Conservation (phyloP, 2,113 vertebrate genomes). For the Poecile atricapillus region DNA sequence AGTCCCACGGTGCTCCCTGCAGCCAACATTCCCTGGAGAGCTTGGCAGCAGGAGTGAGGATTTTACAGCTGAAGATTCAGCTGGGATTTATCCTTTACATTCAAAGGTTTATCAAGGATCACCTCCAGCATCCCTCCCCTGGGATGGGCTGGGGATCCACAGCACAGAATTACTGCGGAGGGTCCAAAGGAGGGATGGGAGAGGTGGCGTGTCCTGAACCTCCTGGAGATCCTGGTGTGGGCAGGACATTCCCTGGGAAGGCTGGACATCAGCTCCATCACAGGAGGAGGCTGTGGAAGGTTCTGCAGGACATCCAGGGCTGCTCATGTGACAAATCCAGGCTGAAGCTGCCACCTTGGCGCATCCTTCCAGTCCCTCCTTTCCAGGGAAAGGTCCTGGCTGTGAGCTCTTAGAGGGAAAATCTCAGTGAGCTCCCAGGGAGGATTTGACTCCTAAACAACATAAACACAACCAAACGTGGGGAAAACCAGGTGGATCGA, state of each 20-base stretch:
- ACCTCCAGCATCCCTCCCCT: neutral
- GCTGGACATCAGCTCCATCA: accelerated
- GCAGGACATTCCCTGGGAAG: neutral
- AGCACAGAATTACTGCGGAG: neutral
- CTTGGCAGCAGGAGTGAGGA: neutral
- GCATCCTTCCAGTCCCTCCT: neutral
- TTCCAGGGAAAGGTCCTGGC: neutral
- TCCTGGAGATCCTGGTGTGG: neutral
- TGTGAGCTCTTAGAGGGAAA: neutral
- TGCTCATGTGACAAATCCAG: neutral
- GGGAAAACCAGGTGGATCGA: neutral
- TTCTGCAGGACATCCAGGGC: neutral
- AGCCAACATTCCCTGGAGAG: neutral
- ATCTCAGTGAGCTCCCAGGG: neutral
- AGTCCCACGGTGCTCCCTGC: neutral
- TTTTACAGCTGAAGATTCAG: neutral
- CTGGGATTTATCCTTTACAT: neutral
- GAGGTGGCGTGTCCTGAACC: neutral
- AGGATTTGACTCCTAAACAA: neutral
- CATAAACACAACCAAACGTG: neutral
- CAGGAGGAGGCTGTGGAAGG: neutral
- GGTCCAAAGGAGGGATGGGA: neutral
- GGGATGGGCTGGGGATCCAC: neutral
- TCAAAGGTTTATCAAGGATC: neutral
- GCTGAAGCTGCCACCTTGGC: neutral